Evolutionary conservation across 2,797 vertebrate genomes (phyloP), one percentile per base, ranked within the genome.

Genomic region (Manis pentadactyla): DNA sequence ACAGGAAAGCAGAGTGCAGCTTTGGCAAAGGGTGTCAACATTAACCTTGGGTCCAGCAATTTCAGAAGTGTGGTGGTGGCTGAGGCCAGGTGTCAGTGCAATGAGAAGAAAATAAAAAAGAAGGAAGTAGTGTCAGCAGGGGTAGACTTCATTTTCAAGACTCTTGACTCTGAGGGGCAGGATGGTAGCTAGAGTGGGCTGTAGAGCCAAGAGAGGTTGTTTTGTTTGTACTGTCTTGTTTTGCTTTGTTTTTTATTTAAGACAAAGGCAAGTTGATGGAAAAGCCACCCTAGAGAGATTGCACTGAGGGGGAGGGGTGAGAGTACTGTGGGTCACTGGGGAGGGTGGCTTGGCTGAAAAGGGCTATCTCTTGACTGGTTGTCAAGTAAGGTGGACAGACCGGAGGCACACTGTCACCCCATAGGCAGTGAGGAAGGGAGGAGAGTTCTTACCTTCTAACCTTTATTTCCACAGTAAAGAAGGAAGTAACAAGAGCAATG

Each of bases 401-500:
- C 42, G 46, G n/a, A 61, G 12, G 19, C 27, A 31, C 49, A 81
- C 49, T 61, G 42, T 42, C 37, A 46, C 39, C 64, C 39, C 42
- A 12, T 37, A 61, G 42, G 34, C 31, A 17, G 15, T 82, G 83
- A 82, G n/a, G 75, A 51, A 87, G 6, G 39, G 61, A 82, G n/a
- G 17, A 29, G 3, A 14, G 2, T 46, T 84, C 82, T 90, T 63
- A 42, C 29, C 29, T 37, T 11, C 37, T 73, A 78, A 86, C 18
- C n/a, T 74, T 94, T 73, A 69, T 18, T 95, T 86, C 57, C 57
- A 86, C 64, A 64, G 25, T 34, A 64, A 95, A 85, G 37, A 42
- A 75, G 34, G 29, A 9, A 93, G 37, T 31, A n/a, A 64, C 5
- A 61, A 71, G 23, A 91, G 78, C 61, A 63, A 59, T 18, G 0